A percentile compares a stretch with the other conserved stretches of the same genome.
These are phyloP conservation scores for Plectropomus leopardus DNA, from an alignment of 2,113 vertebrate species.

Conservation along the genomic window DNA sequence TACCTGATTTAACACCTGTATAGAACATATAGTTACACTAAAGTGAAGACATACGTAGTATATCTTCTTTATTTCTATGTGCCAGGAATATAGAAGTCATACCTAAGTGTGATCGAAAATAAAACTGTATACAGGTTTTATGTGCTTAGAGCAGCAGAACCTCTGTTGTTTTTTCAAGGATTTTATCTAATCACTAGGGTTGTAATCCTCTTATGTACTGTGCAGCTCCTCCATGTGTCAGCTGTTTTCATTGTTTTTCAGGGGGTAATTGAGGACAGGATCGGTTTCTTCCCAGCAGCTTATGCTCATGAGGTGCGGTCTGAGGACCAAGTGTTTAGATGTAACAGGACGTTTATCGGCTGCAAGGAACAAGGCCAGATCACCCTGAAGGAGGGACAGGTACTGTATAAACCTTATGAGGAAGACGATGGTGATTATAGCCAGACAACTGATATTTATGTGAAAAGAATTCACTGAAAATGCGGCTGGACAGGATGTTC, in stretches of 20 bases:
- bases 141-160: background rate
- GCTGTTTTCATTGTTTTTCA: conserved; percentile 62
- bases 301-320: conserved; percentile 91
- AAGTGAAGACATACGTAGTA: background rate
- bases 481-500: background rate
- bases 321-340: conserved; percentile 92
- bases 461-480: background rate
- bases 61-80: background rate
- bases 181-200: conserved; percentile 10
- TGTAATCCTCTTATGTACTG: conserved; percentile 6
- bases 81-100: background rate
- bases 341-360: conserved; percentile 92
- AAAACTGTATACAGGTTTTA: background rate
- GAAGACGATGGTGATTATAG: background rate
- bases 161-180: background rate
- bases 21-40: background rate
- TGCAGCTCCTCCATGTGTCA: background rate
- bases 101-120: background rate
- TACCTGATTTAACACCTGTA: conserved; percentile 21
- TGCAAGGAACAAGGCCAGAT: conserved; percentile 97
- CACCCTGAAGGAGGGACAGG: conserved; percentile 97
- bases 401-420: conserved; percentile 57
- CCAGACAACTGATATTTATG: background rate
- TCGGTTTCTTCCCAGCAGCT: conserved; percentile 95
- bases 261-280: conserved; percentile 94